Evolutionary conservation across 2,113 vertebrate genomes (phyloP).

Genomic region (Himantopus leucocephalus): DNA sequence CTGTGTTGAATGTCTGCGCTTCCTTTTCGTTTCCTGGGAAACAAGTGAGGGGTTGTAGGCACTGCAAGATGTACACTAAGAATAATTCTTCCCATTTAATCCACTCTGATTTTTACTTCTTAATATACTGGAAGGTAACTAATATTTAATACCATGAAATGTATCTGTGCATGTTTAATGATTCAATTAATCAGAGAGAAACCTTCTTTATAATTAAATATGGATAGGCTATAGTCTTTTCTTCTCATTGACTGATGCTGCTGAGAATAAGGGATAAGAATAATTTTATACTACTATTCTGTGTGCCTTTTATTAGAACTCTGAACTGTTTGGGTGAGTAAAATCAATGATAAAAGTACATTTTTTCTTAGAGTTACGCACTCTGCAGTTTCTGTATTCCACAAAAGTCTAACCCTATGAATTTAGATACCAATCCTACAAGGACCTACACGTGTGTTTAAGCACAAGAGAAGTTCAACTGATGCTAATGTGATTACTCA

Average conservation of each 20-base stretch:
- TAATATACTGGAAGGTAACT: constrained; percentile 67
- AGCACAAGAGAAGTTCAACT: not conserved
- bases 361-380: constrained; percentile 6
- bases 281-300: constrained; percentile 53
- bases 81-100: constrained; percentile 66
- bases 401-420: constrained; percentile 34
- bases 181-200: constrained; percentile 73
- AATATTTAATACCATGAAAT: constrained; percentile 73
- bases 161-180: constrained; percentile 73
- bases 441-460: not conserved
- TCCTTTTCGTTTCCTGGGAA: constrained; percentile 70
- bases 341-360: not conserved
- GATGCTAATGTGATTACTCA: not conserved
- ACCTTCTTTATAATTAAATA: constrained; percentile 76
- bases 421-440: not conserved
- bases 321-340: constrained; percentile 51
- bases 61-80: constrained; percentile 1
- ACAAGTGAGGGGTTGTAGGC: constrained; percentile 29
- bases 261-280: constrained; percentile 66
- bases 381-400: constrained; percentile 37
- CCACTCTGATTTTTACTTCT: constrained; percentile 63
- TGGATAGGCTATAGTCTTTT: constrained; percentile 69
- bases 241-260: constrained; percentile 63
- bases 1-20: constrained; percentile 45
- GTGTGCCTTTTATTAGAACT: constrained; percentile 63